Evolutionary conservation across 2,888 invertebrate species (phyloP), one percentile per base, ranked within the genome.

Genomic region (Ceramica pisi): DNA sequence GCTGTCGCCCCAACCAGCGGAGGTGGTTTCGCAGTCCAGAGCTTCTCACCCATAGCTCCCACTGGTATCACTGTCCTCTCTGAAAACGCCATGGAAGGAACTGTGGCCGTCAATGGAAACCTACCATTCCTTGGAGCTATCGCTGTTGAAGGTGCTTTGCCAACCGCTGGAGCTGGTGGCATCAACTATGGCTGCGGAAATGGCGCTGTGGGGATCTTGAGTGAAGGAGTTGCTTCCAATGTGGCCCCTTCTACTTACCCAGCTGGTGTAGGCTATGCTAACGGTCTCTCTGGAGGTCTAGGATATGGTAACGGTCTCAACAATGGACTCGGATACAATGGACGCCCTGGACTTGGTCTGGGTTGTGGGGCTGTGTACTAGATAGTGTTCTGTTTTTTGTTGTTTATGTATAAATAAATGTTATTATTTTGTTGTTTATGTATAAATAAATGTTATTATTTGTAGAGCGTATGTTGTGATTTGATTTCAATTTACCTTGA

Each of bases 121-220:
- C 67, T 88, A 46, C 89, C 90, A 0, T 87, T 88, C 81, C 67
- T 88, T 10, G 83, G 82, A 41, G 84, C 87, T 26, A 86, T 89
- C 41, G 78, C 83, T 16, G 63, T 89, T 10, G 86, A 87, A 62
- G 88, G 87, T 7, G 78, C 81, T 6, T 51, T 92, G 12, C 89
- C 90, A 0, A 84, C 87, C 5, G 73, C 66, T 35, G 92, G 92
- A 0, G 80, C 86, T 44, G 92, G 90, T 26, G 80, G 86, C 0
- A 89, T 91, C 0, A 81, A 89, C 14, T 92, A 91, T 46, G 88
- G 89, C 4, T 90, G 91, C 67, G 92, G 92, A 0, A 87, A 78
- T 41, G 92, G 90, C 0, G 86, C 84, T 60, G 80, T 91, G 0
- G 91, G 84, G 9, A 91, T 92, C n/a, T 71, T 88, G 0, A 83